phyloP scores from a whole-genome alignment of 2,797 vertebrate genomes.

The Hypotaenidia okinawae region DNA sequence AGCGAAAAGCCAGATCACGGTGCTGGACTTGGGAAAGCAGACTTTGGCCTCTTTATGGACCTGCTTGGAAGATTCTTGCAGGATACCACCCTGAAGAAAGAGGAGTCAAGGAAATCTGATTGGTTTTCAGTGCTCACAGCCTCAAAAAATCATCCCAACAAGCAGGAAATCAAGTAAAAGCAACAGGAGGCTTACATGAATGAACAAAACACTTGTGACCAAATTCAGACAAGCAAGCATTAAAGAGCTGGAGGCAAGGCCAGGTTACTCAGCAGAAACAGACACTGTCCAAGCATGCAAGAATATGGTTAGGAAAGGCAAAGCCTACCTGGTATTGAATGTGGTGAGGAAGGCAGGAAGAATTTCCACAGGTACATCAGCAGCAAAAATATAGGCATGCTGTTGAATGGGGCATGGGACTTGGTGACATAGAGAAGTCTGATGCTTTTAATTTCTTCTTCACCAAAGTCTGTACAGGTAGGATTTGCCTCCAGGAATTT shows the following conservation, averaged over 20 bases:
- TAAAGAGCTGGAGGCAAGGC: background rate
- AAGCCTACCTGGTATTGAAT: background rate
- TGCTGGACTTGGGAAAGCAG: background rate
- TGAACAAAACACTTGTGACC: background rate
- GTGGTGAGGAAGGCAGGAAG: background rate
- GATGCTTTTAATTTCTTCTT: background rate
- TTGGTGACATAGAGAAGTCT: background rate
- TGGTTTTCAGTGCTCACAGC: background rate
- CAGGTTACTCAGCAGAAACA: background rate
- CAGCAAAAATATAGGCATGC: background rate
- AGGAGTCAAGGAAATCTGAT: background rate
- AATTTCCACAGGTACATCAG: background rate
- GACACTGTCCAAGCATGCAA: background rate
- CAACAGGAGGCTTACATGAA: background rate
- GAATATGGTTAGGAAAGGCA: background rate
- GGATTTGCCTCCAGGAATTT: background rate
- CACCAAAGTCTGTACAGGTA: background rate
- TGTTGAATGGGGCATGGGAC: background rate
- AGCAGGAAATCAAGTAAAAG: background rate
- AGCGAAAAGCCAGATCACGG: background rate
- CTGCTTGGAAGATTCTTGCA: background rate
- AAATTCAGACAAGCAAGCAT: background rate
- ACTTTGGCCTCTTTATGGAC: background rate
- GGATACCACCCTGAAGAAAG: background rate
- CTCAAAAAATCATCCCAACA: background rate